Conservation (phyloP, 2,113 vertebrate genomes). For the Pao palembangensis region DNA sequence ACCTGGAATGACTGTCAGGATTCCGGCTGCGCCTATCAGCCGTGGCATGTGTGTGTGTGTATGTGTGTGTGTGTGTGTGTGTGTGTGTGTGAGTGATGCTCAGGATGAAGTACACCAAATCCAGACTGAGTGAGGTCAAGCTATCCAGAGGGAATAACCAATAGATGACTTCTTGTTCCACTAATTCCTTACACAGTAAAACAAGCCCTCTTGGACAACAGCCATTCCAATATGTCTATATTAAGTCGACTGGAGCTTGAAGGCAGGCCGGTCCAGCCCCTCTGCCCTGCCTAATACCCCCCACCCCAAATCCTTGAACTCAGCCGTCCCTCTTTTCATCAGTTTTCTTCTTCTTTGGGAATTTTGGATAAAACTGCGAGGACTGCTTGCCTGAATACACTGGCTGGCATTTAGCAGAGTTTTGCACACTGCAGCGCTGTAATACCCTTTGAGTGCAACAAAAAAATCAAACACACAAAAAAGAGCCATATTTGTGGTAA, state of each 20-base stretch:
- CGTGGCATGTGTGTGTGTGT: constrained; percentile 55
- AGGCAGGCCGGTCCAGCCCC: constrained; percentile 57
- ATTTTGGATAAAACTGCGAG: constrained; percentile 34
- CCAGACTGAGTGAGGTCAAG: constrained; percentile 81
- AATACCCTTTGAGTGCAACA: constrained; percentile 14
- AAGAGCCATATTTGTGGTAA: constrained; percentile 10
- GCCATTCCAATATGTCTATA: constrained; percentile 83
- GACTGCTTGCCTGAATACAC: constrained; percentile 37
- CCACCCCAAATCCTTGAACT: constrained; percentile 49
- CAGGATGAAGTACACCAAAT: constrained; percentile 76
- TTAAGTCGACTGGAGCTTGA: constrained; percentile 67
- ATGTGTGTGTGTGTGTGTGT: constrained; percentile 28
- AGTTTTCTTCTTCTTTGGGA: constrained; percentile 20
- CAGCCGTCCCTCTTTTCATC: constrained; percentile 19
- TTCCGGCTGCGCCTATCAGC: constrained; percentile 69
- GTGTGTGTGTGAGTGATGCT: constrained; percentile 30
- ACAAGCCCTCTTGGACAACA: constrained; percentile 85
- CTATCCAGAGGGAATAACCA: constrained; percentile 86
- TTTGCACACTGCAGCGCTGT: constrained; percentile 24
- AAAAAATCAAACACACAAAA: constrained; percentile 9
- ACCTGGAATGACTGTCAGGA: constrained; percentile 75
- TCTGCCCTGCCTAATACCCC: constrained; percentile 36
- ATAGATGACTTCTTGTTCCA: constrained; percentile 91
- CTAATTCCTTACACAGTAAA: constrained; percentile 84
- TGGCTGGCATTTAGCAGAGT: constrained; percentile 18